Evolutionary conservation across 2,888 invertebrate species (phyloP).

Genomic region (Bellardia pandia): DNA sequence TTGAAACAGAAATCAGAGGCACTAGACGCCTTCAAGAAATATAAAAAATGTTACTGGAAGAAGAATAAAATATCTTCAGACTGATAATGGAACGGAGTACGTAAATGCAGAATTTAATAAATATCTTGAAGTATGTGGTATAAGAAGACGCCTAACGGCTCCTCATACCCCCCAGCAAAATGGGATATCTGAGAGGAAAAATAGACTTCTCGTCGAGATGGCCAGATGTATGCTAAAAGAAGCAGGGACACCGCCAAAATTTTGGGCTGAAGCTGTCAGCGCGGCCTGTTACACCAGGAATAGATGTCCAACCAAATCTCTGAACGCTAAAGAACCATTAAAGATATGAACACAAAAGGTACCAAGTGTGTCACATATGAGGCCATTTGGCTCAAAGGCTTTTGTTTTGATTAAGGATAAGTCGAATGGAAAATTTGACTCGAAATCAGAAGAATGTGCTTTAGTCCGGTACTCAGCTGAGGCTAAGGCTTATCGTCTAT

Average conservation of each 20-base stretch:
- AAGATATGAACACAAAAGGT: constrained; percentile 38
- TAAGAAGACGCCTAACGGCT: too few relatives aligned
- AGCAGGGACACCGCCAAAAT: constrained; percentile 53
- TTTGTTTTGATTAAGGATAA: constrained; percentile 59
- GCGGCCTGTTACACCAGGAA: constrained; percentile 60
- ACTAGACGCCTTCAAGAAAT: constrained; percentile 59
- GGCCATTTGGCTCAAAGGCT: constrained; percentile 55
- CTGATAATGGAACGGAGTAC: constrained; percentile 73
- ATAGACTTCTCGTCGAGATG: constrained; percentile 73
- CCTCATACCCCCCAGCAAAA: constrained; percentile 75
- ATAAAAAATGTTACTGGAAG: constrained; percentile 60
- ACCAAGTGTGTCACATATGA: constrained; percentile 59
- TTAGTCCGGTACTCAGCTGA: constrained; percentile 57
- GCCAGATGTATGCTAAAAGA: constrained; percentile 74
- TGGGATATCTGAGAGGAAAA: constrained; percentile 72
- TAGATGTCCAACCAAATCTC: constrained; percentile 14
- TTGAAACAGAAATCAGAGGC: constrained; percentile 56
- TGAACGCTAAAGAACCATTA: not conserved
- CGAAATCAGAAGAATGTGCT: constrained; percentile 59
- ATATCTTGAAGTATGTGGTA: constrained; percentile 64
- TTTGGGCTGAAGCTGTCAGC: constrained; percentile 66
- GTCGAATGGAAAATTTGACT: constrained; percentile 64
- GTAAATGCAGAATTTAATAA: constrained; percentile 67
- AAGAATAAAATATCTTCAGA: constrained; percentile 62
- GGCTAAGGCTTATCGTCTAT: too few relatives aligned